Evolutionary conservation across 1,140 invertebrate genomes (phyloP), one percentile per base, ranked within the genome.

Genomic region (Zaprionus camerounensis): DNA sequence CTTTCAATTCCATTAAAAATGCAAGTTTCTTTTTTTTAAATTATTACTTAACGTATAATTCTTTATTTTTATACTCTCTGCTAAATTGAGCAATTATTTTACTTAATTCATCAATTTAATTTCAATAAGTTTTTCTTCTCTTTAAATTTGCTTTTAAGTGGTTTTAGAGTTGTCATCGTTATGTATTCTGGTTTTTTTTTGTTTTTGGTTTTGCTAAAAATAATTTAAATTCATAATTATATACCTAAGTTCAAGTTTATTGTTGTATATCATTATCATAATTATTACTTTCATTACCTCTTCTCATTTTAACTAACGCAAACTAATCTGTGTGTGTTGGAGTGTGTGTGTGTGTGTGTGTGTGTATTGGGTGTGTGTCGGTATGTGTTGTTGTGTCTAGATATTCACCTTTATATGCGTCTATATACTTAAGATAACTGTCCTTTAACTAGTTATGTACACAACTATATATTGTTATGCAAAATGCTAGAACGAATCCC

Each of bases 1-100:
- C 36, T 38, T 38, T 38, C 36, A 13, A 12, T 36, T 1, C 4
- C 9, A 53, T 49, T 36, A 17, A 61, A 44, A 76, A 76, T 12
- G 46, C 74, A 11, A 9, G 31, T 34, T 34, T 31, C 2, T 49
- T n/a, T 9, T 3, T 66, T 61, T 61, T 67, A 91, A 90, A 91
- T 90, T 82, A 82, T 90, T 90, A 91, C 85, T 90, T 90, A 90
- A 90, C 86, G 85, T 91, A 91, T 91, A 91, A 91, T 90, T 90
- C 82, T 90, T 90, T 91, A 91, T 90, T 91, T 86, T 46, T 17
- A 77, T 91, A 82, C 86, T 87, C 83, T 82, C 73, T 79, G 87
- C 86, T 91, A 91, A 91, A 91, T 91, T 91, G 86, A 91, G 86
- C 86, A 91, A 91, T 91, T 91, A 72, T 80, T 78, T 82, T 85